Evolutionary conservation across 2,888 invertebrate species (phyloP).

Genomic region (Argynnis bischoffii): DNA sequence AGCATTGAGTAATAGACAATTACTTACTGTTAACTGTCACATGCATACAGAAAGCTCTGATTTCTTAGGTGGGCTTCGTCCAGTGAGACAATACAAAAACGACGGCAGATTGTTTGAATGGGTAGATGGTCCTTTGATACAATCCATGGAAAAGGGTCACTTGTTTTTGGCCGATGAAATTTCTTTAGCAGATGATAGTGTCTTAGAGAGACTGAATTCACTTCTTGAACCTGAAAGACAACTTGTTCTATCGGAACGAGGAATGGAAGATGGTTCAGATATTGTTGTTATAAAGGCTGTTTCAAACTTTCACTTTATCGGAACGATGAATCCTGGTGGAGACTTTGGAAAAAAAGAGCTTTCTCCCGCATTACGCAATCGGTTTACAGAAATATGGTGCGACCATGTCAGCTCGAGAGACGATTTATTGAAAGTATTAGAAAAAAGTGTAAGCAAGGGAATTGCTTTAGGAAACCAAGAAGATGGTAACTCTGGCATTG

Average conservation of each 20-base stretch:
- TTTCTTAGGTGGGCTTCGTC: constrained; percentile 97
- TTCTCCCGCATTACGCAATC: constrained; percentile 97
- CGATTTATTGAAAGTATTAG: constrained; percentile 91
- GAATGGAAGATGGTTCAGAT: constrained; percentile 83
- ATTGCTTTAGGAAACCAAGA: constrained; percentile 80
- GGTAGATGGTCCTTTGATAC: constrained; percentile 97
- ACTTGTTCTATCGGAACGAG: constrained; percentile 95
- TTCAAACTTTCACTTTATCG: constrained; percentile 93
- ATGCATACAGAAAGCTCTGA: constrained; percentile 99
- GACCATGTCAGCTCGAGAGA: constrained; percentile 86
- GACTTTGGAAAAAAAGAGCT: constrained; percentile 99
- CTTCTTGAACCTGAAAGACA: constrained; percentile 96
- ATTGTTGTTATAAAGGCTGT: constrained; percentile 86
- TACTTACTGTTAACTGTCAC: constrained; percentile 97
- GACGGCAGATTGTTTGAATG: constrained; percentile 94
- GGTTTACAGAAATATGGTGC: constrained; percentile 99
- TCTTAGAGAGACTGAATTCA: constrained; percentile 97
- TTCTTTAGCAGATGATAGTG: constrained; percentile 98
- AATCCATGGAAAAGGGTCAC: constrained; percentile 93
- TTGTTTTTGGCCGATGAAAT: constrained; percentile 99
- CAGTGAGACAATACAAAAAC: constrained; percentile 86
- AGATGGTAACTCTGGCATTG: constrained; percentile 82
- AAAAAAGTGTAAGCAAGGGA: constrained; percentile 86
- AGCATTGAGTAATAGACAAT: constrained; percentile 83
- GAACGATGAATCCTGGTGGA: constrained; percentile 99